Evolutionary conservation across 2,113 vertebrate species (phyloP).

Genomic region (Carassius gibelio): DNA sequence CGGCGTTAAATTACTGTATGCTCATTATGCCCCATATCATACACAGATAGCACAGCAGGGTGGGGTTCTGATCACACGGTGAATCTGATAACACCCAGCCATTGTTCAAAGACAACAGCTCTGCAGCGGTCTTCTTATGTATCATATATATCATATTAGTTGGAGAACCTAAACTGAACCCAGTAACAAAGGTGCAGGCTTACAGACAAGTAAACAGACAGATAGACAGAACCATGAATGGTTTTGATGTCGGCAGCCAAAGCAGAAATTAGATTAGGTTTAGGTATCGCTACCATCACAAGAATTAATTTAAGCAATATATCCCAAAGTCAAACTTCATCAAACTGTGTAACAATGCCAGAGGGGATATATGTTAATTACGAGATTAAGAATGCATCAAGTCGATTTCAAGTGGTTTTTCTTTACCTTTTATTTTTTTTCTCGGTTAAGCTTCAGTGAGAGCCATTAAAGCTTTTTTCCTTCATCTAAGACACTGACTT

Average conservation of each 20-base stretch:
- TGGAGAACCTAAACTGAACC: neutral
- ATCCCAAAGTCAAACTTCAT: constrained; percentile 48
- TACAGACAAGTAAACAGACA: constrained; percentile 4
- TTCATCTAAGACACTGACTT: constrained; percentile 26
- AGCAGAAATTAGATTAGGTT: constrained; percentile 23
- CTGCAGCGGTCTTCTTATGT: constrained; percentile 8
- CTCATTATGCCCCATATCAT: constrained; percentile 26
- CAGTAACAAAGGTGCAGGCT: neutral
- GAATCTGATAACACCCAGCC: constrained; percentile 5
- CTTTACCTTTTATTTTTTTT: neutral
- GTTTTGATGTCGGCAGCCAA: constrained; percentile 21
- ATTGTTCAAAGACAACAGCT: constrained; percentile 36
- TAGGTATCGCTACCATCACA: constrained; percentile 29
- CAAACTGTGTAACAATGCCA: constrained; percentile 25
- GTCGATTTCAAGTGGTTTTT: constrained; percentile 34
- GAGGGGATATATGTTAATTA: constrained; percentile 53
- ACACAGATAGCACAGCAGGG: constrained; percentile 27
- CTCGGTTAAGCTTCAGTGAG: constrained; percentile 22
- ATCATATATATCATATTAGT: constrained; percentile 15
- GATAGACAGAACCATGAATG: constrained; percentile 5
- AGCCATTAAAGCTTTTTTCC: constrained; percentile 28
- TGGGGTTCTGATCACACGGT: constrained; percentile 22
- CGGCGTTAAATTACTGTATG: constrained; percentile 14
- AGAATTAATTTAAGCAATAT: constrained; percentile 47
- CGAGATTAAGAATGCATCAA: constrained; percentile 48